Conservation (phyloP, 1,140 invertebrate genomes). For the Parasteatoda tepidariorum region DNA sequence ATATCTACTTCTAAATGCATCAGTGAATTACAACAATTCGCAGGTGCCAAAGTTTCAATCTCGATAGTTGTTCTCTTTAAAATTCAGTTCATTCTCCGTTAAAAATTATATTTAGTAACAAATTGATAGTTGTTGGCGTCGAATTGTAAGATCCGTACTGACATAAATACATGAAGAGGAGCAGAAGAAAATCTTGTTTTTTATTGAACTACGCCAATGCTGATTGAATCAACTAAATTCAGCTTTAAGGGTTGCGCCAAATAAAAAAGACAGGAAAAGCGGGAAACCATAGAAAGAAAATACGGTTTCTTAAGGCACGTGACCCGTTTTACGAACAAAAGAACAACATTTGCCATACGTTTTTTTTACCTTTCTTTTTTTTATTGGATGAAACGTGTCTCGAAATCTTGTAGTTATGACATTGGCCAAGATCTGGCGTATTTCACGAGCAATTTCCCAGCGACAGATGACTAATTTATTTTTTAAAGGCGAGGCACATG, state of each 20-base stretch:
- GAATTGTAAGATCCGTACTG: no score
- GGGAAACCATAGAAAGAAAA: not conserved
- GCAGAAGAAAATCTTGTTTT: not conserved
- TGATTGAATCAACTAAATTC: conserved; percentile 24
- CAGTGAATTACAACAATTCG: no score
- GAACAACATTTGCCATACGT: conserved; percentile 9
- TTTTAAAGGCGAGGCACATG: not conserved
- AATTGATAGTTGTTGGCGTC: no score
- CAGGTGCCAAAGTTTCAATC: no score
- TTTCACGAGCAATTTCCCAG: not conserved
- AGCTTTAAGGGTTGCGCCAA: not conserved
- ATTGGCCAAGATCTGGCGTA: not conserved
- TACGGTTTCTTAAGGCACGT: not conserved
- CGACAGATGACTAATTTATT: not conserved
- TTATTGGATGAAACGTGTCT: not conserved
- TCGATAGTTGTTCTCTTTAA: no score
- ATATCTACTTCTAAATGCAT: no score
- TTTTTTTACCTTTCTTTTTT: no score
- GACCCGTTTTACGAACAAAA: not conserved
- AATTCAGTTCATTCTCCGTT: no score
- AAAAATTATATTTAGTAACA: no score
- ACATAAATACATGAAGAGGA: no score
- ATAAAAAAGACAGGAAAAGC: not conserved
- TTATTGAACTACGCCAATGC: not conserved
- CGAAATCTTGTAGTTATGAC: not conserved